Evolutionary conservation across 2,797 vertebrate species (phyloP).

Genomic region (Chaetophractus vellerosus): DNA sequence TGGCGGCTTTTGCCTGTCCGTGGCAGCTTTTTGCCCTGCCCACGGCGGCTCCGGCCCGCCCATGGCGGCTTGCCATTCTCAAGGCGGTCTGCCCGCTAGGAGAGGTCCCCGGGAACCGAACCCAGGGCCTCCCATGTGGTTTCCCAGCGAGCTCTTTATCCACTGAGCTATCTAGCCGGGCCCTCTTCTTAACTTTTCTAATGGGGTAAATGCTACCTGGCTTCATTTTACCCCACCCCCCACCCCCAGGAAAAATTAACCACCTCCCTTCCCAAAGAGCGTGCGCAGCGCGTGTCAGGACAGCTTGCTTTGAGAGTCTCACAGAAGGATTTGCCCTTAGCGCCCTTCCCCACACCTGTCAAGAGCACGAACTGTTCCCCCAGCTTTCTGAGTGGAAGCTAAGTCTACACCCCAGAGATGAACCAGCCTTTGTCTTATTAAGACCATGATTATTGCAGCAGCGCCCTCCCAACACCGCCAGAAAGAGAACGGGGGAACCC

Average conservation of each 20-base stretch:
- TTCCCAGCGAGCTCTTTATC: too few relatives aligned
- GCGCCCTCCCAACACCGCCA: too few relatives aligned
- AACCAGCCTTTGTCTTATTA: background rate
- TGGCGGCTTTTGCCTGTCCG: too few relatives aligned
- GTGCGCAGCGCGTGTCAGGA: background rate
- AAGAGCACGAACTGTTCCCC: background rate
- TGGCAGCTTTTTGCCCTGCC: too few relatives aligned
- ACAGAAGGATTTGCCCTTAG: background rate
- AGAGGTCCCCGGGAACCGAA: too few relatives aligned
- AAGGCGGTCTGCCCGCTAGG: too few relatives aligned
- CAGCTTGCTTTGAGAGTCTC: background rate
- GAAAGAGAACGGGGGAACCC: background rate
- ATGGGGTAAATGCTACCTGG: background rate
- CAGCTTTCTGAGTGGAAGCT: background rate
- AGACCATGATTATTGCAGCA: background rate
- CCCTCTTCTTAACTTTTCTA: conserved; percentile 11
- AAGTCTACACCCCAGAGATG: background rate
- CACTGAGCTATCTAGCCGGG: too few relatives aligned
- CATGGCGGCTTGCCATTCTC: too few relatives aligned
- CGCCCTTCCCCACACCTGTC: too few relatives aligned
- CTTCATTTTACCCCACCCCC: background rate
- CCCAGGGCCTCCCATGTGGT: too few relatives aligned
- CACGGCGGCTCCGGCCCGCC: too few relatives aligned
- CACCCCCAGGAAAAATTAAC: background rate
- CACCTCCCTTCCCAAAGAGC: background rate